Conservation (phyloP, 2,797 vertebrate species). For the Monodelphis domestica region DNA sequence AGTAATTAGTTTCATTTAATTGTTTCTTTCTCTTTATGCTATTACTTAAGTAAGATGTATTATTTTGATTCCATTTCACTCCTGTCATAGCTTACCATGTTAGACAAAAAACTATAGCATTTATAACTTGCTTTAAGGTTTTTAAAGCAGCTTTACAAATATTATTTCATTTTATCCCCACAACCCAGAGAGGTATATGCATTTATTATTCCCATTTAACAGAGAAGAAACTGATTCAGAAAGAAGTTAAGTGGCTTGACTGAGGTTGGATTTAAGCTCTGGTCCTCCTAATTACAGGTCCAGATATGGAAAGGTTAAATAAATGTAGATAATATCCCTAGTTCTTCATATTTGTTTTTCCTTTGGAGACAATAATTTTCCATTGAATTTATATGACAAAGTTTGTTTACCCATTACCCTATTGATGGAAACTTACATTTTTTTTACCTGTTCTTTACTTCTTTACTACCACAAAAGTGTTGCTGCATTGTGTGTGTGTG, state of each 20-base stretch:
- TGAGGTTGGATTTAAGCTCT: background rate
- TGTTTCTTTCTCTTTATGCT: background rate
- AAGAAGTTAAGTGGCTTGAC: background rate
- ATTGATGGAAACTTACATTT: no score
- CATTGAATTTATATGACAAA: no score
- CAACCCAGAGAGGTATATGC: background rate
- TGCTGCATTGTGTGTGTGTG: no score
- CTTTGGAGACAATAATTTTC: no score
- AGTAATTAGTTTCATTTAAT: background rate
- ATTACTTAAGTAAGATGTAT: background rate
- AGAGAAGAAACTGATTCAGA: background rate
- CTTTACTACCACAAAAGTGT: no score
- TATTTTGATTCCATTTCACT: background rate
- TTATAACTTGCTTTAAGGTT: background rate
- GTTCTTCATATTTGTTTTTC: no score
- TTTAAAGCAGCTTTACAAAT: background rate
- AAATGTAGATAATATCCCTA: no score
- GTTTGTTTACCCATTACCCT: no score
- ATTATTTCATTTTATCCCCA: background rate
- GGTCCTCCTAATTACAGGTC: no score
- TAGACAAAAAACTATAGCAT: background rate
- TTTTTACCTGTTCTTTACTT: no score
- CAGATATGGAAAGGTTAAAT: no score
- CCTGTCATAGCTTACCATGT: background rate
- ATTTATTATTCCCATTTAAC: background rate